Conservation (phyloP, 2,888 invertebrate genomes). For the Drosophila helvetica region DNA sequence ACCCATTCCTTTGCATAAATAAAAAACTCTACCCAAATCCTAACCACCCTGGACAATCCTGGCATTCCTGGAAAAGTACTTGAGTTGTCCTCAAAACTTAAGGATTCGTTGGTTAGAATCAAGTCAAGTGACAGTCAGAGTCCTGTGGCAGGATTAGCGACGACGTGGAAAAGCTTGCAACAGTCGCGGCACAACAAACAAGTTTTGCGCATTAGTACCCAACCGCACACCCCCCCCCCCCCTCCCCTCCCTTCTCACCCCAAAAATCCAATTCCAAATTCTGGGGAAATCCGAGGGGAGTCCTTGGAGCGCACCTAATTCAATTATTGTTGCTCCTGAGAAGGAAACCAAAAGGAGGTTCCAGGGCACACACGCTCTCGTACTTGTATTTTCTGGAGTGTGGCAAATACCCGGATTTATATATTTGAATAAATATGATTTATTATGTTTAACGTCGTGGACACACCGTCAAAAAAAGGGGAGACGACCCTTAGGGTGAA, state of each 20-base stretch:
- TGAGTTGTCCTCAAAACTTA: slow-evolving; percentile 32
- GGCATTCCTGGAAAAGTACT: slow-evolving; percentile 4
- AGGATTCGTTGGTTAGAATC: not conserved
- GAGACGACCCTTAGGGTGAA: slow-evolving; percentile 12
- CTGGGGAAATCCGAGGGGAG: not conserved
- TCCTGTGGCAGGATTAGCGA: slow-evolving; percentile 25
- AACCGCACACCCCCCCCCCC: too few species aligned
- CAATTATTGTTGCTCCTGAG: slow-evolving; percentile 67
- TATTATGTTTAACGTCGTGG: slow-evolving; percentile 67
- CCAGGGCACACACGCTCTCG: not conserved
- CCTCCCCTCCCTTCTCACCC: too few species aligned
- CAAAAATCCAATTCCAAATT: not conserved
- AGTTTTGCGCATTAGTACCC: slow-evolving; percentile 45
- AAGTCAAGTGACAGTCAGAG: slow-evolving; percentile 34
- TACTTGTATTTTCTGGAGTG: too few species aligned
- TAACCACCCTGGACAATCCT: not conserved
- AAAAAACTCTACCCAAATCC: not conserved
- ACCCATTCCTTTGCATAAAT: not conserved
- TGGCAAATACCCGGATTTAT: slow-evolving; percentile 46
- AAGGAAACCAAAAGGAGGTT: not conserved
- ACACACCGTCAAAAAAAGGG: not conserved
- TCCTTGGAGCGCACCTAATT: slow-evolving; percentile 63
- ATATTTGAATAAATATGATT: slow-evolving; percentile 78
- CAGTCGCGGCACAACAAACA: slow-evolving; percentile 37
- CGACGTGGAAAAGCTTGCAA: slow-evolving; percentile 37